phyloP scores from a whole-genome alignment of 2,113 vertebrate genomes.

The Dolichallabes microphthalmus region DNA sequence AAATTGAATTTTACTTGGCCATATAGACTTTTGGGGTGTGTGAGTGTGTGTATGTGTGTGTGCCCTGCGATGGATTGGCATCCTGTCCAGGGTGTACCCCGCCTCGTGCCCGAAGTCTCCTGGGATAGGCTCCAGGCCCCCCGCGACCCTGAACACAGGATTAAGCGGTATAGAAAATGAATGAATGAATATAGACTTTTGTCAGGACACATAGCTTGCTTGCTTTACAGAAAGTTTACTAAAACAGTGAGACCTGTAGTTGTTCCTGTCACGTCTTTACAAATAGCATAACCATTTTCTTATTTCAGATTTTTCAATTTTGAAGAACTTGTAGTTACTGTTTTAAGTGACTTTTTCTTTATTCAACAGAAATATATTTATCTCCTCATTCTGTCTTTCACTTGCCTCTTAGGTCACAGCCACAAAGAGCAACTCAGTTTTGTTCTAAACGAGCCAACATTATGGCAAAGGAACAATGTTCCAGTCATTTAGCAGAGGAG shows the following conservation, averaged over 20 bases:
- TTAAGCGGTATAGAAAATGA: too few species aligned
- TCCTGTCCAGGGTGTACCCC: too few species aligned
- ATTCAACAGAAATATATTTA: slow-evolving; percentile 26
- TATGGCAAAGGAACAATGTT: slow-evolving; percentile 53
- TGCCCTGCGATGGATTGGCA: too few species aligned
- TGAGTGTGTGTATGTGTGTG: too few species aligned
- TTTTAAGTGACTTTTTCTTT: not conserved
- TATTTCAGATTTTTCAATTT: not conserved
- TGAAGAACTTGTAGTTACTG: not conserved
- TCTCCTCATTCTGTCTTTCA: not conserved
- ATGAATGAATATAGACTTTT: not conserved
- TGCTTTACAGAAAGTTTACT: not conserved
- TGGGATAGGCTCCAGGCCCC: too few species aligned
- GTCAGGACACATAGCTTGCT: not conserved
- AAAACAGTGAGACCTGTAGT: not conserved
- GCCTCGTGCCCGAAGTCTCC: too few species aligned
- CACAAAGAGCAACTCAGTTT: slow-evolving; percentile 48
- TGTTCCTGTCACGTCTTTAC: not conserved
- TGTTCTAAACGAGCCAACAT: slow-evolving; percentile 44
- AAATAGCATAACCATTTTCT: not conserved
- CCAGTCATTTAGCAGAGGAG: slow-evolving; percentile 41
- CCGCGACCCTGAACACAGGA: too few species aligned
- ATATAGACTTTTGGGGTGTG: not conserved
- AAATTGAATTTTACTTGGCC: not conserved
- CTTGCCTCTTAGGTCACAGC: slow-evolving; percentile 41